These are phyloP conservation scores for Haliclystus octoradiatus DNA, from an alignment of 30 jellyfish, hydroid and myxozoan genomes.

Conservation along the genomic window DNA sequence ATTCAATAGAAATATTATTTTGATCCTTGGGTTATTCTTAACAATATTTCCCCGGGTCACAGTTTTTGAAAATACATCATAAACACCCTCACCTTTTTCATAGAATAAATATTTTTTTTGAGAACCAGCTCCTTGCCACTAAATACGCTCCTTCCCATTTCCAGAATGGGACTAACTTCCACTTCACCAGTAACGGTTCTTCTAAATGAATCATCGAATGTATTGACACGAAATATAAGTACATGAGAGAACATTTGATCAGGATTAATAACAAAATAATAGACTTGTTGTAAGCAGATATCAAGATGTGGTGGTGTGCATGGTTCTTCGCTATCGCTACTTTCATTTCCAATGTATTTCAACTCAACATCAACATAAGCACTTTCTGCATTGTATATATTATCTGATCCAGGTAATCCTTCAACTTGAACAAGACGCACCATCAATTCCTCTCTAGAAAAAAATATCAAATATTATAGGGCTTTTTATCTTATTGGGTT, in stretches of 20 bases:
- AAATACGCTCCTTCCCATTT: slow-evolving; percentile 61
- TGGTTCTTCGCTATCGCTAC: slow-evolving; percentile 8
- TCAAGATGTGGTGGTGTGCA: slow-evolving; percentile 81
- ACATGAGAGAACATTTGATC: slow-evolving; percentile 79
- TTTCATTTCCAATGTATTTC: slow-evolving; percentile 37
- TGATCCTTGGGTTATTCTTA: too few relatives aligned
- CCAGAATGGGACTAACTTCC: slow-evolving; percentile 55
- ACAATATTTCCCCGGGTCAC: too few relatives aligned
- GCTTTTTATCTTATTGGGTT: too few relatives aligned
- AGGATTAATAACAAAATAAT: slow-evolving; percentile 61
- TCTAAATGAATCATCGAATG: slow-evolving; percentile 76
- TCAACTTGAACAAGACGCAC: slow-evolving; percentile 92
- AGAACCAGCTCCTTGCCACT: slow-evolving; percentile 73
- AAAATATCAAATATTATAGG: neutral
- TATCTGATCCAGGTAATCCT: slow-evolving; percentile 64
- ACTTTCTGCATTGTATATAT: slow-evolving; percentile 59
- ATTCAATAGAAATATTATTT: too few relatives aligned
- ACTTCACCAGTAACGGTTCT: slow-evolving; percentile 71
- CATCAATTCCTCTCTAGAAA: slow-evolving; percentile 85
- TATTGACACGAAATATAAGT: slow-evolving; percentile 67
- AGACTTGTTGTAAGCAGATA: slow-evolving; percentile 85
- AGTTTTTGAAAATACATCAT: too few relatives aligned
- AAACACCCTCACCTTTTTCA: neutral
- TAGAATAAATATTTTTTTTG: slow-evolving; percentile 33
- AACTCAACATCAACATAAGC: slow-evolving; percentile 93